Conservation (phyloP, 2,113 vertebrate species). For the Cavia porcellus region DNA sequence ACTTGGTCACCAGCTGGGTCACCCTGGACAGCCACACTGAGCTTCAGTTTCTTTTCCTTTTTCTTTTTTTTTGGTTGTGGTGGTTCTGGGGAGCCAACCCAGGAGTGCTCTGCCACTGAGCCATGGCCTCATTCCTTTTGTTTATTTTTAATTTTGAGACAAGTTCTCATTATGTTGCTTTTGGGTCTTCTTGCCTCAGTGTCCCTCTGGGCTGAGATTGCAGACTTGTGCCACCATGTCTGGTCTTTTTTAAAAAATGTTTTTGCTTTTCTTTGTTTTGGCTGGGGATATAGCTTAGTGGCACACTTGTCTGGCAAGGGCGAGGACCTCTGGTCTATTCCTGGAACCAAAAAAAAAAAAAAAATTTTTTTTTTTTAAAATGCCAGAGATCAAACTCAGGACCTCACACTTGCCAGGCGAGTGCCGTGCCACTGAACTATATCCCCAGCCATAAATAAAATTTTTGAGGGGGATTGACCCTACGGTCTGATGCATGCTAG, state of each 20-base stretch:
- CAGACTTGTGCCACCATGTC: not conserved
- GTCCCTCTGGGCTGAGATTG: not conserved
- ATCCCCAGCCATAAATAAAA: no score
- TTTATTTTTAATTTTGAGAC: no score
- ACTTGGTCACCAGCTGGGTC: not conserved
- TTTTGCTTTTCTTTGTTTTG: not conserved
- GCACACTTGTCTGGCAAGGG: no score
- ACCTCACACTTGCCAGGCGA: no score
- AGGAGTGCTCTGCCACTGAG: not conserved
- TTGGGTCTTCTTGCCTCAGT: not conserved
- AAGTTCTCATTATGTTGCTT: no score
- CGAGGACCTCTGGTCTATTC: no score
- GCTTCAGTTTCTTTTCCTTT: not conserved
- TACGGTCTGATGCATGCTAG: not conserved
- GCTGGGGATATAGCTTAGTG: not conserved
- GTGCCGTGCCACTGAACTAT: no score
- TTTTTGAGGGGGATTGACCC: not conserved
- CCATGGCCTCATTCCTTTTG: not conserved
- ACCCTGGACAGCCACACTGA: not conserved
- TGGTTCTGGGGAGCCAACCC: not conserved
- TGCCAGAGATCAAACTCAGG: no score
- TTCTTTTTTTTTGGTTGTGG: not conserved
- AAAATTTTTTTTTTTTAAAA: no score
- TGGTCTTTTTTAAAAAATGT: not conserved
- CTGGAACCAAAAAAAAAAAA: no score